Percentiles rank a stretch among this genome's conserved stretches.
These are phyloP conservation scores for Pantherophis vulpinus DNA, from an alignment of 2,797 vertebrate species.

Conservation along the genomic window DNA sequence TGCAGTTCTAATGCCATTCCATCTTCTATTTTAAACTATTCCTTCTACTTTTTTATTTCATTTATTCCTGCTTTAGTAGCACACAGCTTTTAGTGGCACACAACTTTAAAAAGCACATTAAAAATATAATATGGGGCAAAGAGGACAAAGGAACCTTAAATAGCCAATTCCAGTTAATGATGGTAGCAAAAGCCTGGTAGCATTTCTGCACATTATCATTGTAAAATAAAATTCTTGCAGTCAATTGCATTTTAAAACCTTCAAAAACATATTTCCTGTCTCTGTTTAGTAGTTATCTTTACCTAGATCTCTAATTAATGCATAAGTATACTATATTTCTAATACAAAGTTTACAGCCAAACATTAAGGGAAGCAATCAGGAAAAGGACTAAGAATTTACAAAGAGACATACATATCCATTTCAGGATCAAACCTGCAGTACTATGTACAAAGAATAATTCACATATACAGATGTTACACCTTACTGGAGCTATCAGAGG, in stretches of 20 bases:
- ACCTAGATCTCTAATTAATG: neutral
- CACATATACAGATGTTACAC: neutral
- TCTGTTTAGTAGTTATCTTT: neutral
- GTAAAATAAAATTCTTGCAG: neutral
- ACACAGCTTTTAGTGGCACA: neutral
- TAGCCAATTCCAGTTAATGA: neutral
- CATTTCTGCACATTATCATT: constrained; percentile 19
- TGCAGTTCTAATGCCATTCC: neutral
- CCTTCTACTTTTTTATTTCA: neutral
- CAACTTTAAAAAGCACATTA: neutral
- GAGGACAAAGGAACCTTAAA: neutral
- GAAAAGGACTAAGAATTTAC: neutral
- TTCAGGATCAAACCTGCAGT: neutral
- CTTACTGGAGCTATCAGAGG: neutral
- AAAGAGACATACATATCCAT: neutral
- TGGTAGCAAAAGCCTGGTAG: neutral
- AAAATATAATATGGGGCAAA: neutral
- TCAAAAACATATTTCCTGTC: neutral
- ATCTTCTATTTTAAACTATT: neutral
- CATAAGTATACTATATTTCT: neutral
- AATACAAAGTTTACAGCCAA: neutral
- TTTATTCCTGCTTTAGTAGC: neutral
- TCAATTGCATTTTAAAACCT: constrained; percentile 4
- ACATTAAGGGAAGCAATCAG: neutral
- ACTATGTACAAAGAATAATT: neutral